Base-by-base conservation (phyloP, 2,797 vertebrate species). In the Phalloptychus januarius region DNA sequence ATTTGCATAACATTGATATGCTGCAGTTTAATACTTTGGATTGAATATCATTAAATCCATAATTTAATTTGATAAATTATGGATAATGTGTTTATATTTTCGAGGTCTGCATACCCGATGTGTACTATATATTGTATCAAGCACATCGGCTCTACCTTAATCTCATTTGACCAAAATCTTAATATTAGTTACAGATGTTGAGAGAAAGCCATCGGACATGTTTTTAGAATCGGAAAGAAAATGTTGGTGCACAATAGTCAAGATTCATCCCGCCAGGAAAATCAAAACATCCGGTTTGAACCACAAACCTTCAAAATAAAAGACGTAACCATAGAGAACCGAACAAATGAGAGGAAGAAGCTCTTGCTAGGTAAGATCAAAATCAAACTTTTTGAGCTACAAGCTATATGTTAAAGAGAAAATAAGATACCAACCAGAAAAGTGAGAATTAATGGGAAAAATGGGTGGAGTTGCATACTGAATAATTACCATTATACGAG, bases 221-320 rank as follows among this genome's bases (percentile, higher is more conserved):
- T 61, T n/a, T 67, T 83, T 63, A 86, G 88, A 93, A 94, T 75
- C 92, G 95, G 95, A 96, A 91, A 90, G 76, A 85, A 83, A 82
- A 48, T 31, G 36, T 78, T 28, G 80, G 87, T 7, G 40, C 40
- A 91, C 90, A 95, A 92, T 87, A 79, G 79, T 88, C 86, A 92
- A 89, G 74, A 33, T 67, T 20, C 56, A 28, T 40, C 45, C 50
- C 65, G 3, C 46, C 56, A 75, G 15, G 33, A 79, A 79, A 71
- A 81, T 61, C 11, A 38, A 7, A 2, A 86, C 48, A 0, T 92
- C 90, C 89, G 75, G 74, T 76, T 15, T 65, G 0, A 1, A 0
- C 1, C 3, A 1, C 0, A 0, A 0, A 45, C 73, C 77, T 92
- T 92, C 87, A 87, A 0, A 88, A 76, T 89, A 89, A 90, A 86